Evolutionary conservation across 2,888 invertebrate species (phyloP), one percentile per base, ranked within the genome.

Genomic region (Torymus tubicola): DNA sequence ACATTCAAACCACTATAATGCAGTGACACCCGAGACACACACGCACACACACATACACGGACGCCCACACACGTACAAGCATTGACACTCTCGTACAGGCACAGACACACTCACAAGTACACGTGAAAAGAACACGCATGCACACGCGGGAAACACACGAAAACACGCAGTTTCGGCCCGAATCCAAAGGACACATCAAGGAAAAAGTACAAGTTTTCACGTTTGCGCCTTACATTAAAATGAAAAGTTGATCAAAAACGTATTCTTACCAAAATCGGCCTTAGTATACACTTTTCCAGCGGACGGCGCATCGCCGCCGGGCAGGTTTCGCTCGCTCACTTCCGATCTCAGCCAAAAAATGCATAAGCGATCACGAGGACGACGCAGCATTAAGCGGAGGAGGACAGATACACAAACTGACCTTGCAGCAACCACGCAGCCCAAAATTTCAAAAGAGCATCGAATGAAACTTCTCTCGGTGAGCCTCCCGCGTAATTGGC

Each of bases 161-260:
- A 80, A 84, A 87, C 84, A 88, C 86, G 87, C 87, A 89, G 87
- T 89, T 89, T 89, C 89, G 89, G 89, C 89, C 89, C 88, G 87
- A 89, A 89, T 89, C 89, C 87, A 89, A 89, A 89, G 87, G 89
- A 89, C 89, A 89, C 89, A 89, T 89, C 88, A 89, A 89, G 89
- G 88, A 89, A 89, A 90, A 90, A 90, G 89, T 89, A 90, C 89
- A 90, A 90, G 89, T 90, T 89, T 89, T 90, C 90, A 90, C 90
- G 89, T 90, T 87, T 90, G 90, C 90, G 90, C 90, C 90, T 90
- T 90, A 90, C 88, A 89, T 88, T 89, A 89, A 89, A 89, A 89
- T 88, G 89, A 90, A 90, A 89, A 89, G 88, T 89, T 89, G 88
- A 90, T 89, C 89, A 90, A 89, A 90, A 88, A 88, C 88, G 88